These are phyloP conservation scores for Amphimallon solstitiale DNA, from an alignment of 2,888 invertebrate species.

Conservation along the genomic window DNA sequence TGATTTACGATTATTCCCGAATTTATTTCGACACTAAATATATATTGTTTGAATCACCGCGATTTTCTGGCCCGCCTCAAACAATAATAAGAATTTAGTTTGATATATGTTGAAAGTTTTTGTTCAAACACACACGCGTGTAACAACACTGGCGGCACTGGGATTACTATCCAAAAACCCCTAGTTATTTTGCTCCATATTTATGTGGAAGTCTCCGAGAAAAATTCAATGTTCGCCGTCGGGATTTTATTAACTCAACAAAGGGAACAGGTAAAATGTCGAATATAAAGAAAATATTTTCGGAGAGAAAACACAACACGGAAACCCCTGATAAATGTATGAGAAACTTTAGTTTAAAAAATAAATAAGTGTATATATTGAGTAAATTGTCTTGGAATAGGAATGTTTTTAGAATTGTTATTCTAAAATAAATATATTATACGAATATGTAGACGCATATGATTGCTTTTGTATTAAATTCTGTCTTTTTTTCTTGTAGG, in stretches of 20 bases:
- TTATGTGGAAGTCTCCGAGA: slow-evolving; percentile 5
- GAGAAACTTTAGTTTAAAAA: too few species aligned
- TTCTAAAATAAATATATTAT: too few species aligned
- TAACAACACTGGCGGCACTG: slow-evolving; percentile 12
- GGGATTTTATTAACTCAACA: not conserved
- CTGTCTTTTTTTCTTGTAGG: too few species aligned
- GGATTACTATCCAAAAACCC: slow-evolving; percentile 13
- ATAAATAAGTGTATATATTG: too few species aligned
- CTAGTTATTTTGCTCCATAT: slow-evolving; percentile 18
- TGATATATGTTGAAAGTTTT: slow-evolving; percentile 32
- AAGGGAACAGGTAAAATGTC: not conserved
- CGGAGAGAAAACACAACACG: too few species aligned
- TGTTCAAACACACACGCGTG: slow-evolving; percentile 15
- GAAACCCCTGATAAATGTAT: too few species aligned
- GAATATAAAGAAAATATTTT: slow-evolving; percentile 6
- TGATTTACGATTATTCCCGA: slow-evolving; percentile 24
- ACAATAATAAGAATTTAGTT: slow-evolving; percentile 21
- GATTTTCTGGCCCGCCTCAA: slow-evolving; percentile 7
- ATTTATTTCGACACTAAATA: slow-evolving; percentile 21
- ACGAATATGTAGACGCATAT: too few species aligned
- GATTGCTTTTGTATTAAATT: too few species aligned
- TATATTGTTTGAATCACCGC: not conserved
- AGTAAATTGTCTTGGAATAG: too few species aligned
- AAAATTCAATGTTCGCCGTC: slow-evolving; percentile 10
- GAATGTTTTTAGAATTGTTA: too few species aligned